phyloP scores from a whole-genome alignment of 2,797 vertebrate genomes.

The Notolabrus celidotus region DNA sequence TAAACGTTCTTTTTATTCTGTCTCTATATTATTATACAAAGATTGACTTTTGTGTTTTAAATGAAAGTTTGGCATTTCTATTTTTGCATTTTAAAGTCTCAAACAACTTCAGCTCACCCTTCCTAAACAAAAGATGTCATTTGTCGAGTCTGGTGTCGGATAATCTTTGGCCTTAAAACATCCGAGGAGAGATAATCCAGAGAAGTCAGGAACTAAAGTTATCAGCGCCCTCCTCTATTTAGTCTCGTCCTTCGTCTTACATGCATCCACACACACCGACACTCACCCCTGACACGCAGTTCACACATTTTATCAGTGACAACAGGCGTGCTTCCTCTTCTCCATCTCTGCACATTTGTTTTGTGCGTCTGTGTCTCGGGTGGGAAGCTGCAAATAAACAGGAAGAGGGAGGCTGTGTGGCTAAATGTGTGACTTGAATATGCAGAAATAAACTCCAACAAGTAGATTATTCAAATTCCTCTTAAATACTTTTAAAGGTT shows the following conservation, averaged over 20 bases:
- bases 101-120: no score
- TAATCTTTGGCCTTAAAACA: neutral
- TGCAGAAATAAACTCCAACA: neutral
- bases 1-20: no score
- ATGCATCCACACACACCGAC: neutral
- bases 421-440: neutral
- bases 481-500: neutral
- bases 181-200: neutral
- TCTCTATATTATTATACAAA: no score
- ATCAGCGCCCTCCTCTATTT: no score
- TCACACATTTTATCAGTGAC: constrained; percentile 15
- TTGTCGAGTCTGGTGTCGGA: neutral
- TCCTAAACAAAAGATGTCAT: no score
- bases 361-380: neutral
- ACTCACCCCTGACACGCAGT: neutral
- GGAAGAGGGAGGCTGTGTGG: neutral
- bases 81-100: no score
- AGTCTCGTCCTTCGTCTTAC: no score
- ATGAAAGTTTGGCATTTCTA: no score
- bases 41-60: no score
- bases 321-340: neutral
- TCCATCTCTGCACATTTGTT: neutral
- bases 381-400: constrained; percentile 9
- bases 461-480: neutral
- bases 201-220: neutral